phyloP scores from a whole-genome alignment of 2,797 vertebrate genomes.

The Myotis myotis region DNA sequence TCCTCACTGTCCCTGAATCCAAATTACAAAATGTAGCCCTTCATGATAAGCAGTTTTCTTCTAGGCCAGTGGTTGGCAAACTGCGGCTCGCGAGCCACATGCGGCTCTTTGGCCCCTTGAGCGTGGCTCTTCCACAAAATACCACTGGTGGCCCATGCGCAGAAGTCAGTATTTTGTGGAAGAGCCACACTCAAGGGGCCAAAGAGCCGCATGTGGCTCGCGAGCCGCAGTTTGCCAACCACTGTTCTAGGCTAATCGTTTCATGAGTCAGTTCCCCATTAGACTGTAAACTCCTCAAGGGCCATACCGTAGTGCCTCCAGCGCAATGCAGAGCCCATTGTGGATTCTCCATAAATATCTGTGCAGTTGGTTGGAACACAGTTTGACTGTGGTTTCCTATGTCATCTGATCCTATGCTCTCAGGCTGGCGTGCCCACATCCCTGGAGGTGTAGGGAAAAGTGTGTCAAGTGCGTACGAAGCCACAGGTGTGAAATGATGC shows the following conservation, averaged over 20 bases:
- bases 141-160: too few species aligned
- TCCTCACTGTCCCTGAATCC: background rate
- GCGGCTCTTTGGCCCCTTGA: too few species aligned
- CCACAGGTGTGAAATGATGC: background rate
- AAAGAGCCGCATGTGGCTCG: too few species aligned
- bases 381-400: background rate
- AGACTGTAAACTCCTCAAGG: background rate
- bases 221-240: too few species aligned
- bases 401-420: background rate
- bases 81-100: too few species aligned
- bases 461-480: background rate
- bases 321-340: background rate
- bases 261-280: background rate
- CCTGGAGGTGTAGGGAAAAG: background rate
- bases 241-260: background rate
- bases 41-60: background rate
- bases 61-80: background rate
- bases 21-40: background rate
- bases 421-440: background rate
- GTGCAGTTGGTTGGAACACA: background rate
- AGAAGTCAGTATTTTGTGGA: too few species aligned
- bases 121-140: too few species aligned
- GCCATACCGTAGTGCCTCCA: too few species aligned
- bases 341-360: background rate
- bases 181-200: too few species aligned